Conservation (phyloP, 1,140 invertebrate genomes). For the Ostrea denselamellosa region DNA sequence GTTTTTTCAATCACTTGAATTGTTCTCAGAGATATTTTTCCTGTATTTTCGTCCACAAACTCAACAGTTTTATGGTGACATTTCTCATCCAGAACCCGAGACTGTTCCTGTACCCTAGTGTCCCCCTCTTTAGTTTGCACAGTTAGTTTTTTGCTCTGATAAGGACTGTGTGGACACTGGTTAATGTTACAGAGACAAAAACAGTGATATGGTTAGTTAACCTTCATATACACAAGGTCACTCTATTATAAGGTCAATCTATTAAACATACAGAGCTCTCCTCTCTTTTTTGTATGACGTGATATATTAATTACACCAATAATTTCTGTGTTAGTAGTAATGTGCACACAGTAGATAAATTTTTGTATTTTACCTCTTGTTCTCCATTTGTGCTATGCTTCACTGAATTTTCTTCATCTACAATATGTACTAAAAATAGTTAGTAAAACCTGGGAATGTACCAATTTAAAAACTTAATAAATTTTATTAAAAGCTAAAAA, state of each 20-base stretch:
- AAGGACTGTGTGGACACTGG: slow-evolving; percentile 19
- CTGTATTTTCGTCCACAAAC: slow-evolving; percentile 90
- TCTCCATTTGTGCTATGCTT: slow-evolving; percentile 49
- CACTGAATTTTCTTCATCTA: slow-evolving; percentile 45
- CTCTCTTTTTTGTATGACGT: too few species aligned
- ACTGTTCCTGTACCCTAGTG: slow-evolving; percentile 91
- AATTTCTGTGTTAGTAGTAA: background rate
- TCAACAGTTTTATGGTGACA: slow-evolving; percentile 92
- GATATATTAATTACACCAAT: background rate
- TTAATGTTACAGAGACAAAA: slow-evolving; percentile 9
- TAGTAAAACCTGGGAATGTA: too few species aligned
- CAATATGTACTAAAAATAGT: background rate
- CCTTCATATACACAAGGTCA: background rate
- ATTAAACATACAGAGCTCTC: background rate
- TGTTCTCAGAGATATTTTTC: slow-evolving; percentile 90
- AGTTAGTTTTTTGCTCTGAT: slow-evolving; percentile 81
- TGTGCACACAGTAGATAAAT: too few species aligned
- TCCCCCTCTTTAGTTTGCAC: slow-evolving; percentile 86
- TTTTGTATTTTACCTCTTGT: slow-evolving; percentile 42
- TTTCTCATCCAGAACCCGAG: slow-evolving; percentile 92
- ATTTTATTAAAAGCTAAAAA: too few species aligned
- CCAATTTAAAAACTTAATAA: too few species aligned
- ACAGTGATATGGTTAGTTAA: background rate
- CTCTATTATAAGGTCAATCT: background rate
- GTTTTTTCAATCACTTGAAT: slow-evolving; percentile 96